These are phyloP conservation scores for Dolomedes plantarius DNA, from an alignment of 2,888 invertebrate genomes.

Conservation along the genomic window DNA sequence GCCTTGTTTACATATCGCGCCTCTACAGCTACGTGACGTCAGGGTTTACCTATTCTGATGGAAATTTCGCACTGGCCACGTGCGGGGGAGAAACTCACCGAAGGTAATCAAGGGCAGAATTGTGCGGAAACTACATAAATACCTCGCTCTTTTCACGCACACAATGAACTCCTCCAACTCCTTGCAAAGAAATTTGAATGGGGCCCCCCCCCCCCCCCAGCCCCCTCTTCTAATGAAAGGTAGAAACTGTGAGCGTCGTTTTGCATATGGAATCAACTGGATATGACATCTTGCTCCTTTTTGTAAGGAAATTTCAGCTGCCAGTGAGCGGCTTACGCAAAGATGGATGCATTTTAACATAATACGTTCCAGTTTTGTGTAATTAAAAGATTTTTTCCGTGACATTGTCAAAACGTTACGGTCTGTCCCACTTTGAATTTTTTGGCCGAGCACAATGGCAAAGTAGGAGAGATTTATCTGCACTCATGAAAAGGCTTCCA, in stretches of 20 bases:
- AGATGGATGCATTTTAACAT: not conserved
- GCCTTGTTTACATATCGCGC: constrained; percentile 67
- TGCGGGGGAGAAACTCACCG: constrained; percentile 25
- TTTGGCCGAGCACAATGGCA: not conserved
- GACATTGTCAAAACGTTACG: constrained; percentile 2
- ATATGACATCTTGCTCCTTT: constrained; percentile 42
- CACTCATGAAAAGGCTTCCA: not conserved
- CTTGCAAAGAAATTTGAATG: constrained; percentile 39
- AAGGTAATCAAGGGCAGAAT: constrained; percentile 68
- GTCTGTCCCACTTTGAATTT: not conserved
- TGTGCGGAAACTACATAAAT: constrained; percentile 70
- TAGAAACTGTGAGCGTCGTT: constrained; percentile 44
- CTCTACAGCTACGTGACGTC: constrained; percentile 43
- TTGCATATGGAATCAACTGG: constrained; percentile 63
- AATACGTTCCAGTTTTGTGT: not conserved
- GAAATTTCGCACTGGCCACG: constrained; percentile 50
- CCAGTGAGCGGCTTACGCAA: not conserved
- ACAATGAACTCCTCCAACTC: constrained; percentile 39
- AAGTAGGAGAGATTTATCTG: not conserved
- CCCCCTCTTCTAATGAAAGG: constrained; percentile 60
- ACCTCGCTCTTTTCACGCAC: constrained; percentile 56
- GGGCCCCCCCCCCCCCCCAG: constrained; percentile 1
- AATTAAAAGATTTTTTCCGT: constrained; percentile 10
- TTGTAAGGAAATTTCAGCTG: not conserved
- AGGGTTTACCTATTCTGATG: constrained; percentile 68